Evolutionary conservation across 2,888 invertebrate genomes (phyloP), one percentile per base, ranked within the genome.

Genomic region (Augochlorella aurata): DNA sequence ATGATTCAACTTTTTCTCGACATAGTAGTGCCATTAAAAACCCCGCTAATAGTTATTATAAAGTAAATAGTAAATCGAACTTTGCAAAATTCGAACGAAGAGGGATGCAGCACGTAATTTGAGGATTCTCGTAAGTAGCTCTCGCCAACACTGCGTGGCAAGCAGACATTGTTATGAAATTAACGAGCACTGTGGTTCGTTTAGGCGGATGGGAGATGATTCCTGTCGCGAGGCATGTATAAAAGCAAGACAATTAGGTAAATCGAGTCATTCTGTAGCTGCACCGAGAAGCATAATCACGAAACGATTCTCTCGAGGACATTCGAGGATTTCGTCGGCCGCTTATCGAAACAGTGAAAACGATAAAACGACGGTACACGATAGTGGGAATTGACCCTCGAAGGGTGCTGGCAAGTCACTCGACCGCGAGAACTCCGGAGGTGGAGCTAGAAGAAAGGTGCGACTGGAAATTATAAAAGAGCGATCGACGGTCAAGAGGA

Each of bases 401-500:
- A 74, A 82, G 83, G 67, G 52, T 82, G 44, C 21, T 29, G 38
- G 24, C 45, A 29, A 68, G 18, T 18, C 58, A 49, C 45, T 18
- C 24, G 24, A 49, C 12, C 52, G 38, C 74, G 49, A 58, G 79
- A 76, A 78, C 82, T 85, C 58, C 78, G 67, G 83, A 73, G 83
- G 83, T 83, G 79, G 83, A 83, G 74, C 69, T 52, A 78, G 67
- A 76, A 86, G 90, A 90, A 90, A 89, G 91, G 90, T 84, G 86
- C 82, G 81, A 77, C 77, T 75, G 89, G 87, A 93, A 92, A 92
- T 93, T 93, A 93, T 93, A 93, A 93, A 93, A 93, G 93, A 91
- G 85, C 90, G 91, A 82, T 82, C 87, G 88, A 73, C 77, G 78
- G 75, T 78, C 83, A 83, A 87, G 87, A 89, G 85, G 90, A 90